A percentile compares a stretch with the other conserved stretches of the same genome.
Conservation (phyloP, 1,140 invertebrate genomes). For the Drosophila elegans region DNA sequence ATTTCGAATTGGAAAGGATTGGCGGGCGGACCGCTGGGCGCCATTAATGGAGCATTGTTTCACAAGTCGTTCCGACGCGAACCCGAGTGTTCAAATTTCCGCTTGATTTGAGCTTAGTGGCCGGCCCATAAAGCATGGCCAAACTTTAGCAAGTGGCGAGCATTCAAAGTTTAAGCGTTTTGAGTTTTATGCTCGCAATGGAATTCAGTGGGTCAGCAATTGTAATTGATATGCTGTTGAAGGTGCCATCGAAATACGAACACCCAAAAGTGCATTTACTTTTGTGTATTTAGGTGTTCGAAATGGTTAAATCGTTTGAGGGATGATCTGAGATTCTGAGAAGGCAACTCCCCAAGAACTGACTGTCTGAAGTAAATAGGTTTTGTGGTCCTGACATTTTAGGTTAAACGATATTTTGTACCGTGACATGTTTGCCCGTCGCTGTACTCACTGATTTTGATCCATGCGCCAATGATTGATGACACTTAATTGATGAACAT, state of each 20-base stretch:
- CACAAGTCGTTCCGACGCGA: slow-evolving; percentile 63
- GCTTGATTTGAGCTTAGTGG: slow-evolving; percentile 66
- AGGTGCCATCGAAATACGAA: slow-evolving; percentile 26
- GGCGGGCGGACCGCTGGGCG: slow-evolving; percentile 56
- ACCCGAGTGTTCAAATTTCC: slow-evolving; percentile 49
- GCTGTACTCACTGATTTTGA: slow-evolving; percentile 65
- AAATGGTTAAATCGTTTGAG: background rate
- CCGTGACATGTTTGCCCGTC: slow-evolving; percentile 75
- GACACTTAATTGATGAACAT: slow-evolving; percentile 80
- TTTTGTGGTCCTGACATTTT: slow-evolving; percentile 63
- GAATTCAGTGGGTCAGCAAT: slow-evolving; percentile 57
- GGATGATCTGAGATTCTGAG: slow-evolving; percentile 8
- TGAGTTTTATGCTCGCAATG: slow-evolving; percentile 59
- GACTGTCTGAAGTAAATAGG: slow-evolving; percentile 45
- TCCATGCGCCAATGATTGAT: slow-evolving; percentile 72
- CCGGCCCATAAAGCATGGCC: slow-evolving; percentile 57
- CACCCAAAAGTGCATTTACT: slow-evolving; percentile 40
- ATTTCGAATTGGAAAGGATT: slow-evolving; percentile 67
- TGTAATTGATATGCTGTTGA: slow-evolving; percentile 61
- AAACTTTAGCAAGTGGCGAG: slow-evolving; percentile 43
- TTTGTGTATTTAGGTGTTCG: slow-evolving; percentile 64
- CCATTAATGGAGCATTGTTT: slow-evolving; percentile 76
- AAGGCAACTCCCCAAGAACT: slow-evolving; percentile 7
- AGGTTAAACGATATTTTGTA: slow-evolving; percentile 80
- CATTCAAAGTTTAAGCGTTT: slow-evolving; percentile 29